Evolutionary conservation across 2,113 vertebrate species (phyloP), one percentile per base, ranked within the genome.

Genomic region (Entelurus aequoreus): DNA sequence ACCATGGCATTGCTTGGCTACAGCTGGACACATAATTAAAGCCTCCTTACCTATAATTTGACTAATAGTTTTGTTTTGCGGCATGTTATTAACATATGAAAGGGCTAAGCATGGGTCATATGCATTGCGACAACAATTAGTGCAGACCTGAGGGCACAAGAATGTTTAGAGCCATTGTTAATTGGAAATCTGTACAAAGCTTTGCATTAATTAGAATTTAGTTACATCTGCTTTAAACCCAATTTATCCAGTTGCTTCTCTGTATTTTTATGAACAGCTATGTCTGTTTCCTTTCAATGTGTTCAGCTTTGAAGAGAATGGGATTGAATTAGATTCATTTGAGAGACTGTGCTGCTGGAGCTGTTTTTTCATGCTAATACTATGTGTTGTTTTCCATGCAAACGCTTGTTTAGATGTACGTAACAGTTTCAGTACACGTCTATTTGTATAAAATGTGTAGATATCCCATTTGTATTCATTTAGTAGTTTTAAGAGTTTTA

Each of bases 1-100:
- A 82, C 79, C 77, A 80, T 85, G 81, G 82, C 79, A 82, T 80
- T 84, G 77, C 66, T 82, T 75, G 72, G 74, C 74, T 90, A 84
- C 88, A 88, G 86, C 84, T 88, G 88, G 88, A 84, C 80, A 78
- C 75, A 84, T 88, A 88, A 89, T 91, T 88, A 89, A 86, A 87
- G 85, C 71, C 72, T 75, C 82, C 77, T 83, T 88, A 88, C 87
- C 86, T 88, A 90, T 90, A 88, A 89, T 91, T 90, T 90, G 86
- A 75, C 78, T 91, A 90, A 90, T 91, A 89, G 88, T 90, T 90
- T 92, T 84, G 86, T 84, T 87, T 87, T 82, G 80, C 82, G 73
- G 84, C 81, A 81, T 88, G 87, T 87, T 86, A 90, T 92, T 90
- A 91, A 82, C 90, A 90, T 90, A 90, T 91, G 87, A 91, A 90